These are phyloP conservation scores for Radopholus similis DNA, from an alignment of 1,140 invertebrate species.

Conservation along the genomic window DNA sequence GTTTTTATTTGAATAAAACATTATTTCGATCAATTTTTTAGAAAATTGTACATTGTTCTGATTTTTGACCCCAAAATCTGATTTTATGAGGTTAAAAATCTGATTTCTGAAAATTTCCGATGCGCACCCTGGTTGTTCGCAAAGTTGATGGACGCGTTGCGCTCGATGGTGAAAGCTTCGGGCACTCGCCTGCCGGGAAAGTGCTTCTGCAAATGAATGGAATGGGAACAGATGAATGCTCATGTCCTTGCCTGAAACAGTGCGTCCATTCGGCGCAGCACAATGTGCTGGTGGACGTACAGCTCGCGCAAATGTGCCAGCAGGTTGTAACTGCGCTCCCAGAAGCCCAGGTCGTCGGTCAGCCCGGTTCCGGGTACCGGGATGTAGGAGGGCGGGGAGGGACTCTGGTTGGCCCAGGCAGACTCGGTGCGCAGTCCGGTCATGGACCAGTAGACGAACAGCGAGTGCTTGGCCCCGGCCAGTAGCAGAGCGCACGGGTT, in stretches of 20 bases:
- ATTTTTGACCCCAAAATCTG: too few relatives aligned
- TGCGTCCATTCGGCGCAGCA: slow-evolving; percentile 47
- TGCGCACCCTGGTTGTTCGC: slow-evolving; percentile 60
- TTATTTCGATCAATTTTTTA: too few relatives aligned
- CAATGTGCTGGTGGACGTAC: slow-evolving; percentile 55
- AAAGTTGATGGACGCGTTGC: slow-evolving; percentile 58
- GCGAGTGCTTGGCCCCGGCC: slow-evolving; percentile 41
- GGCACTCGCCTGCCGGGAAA: slow-evolving; percentile 35
- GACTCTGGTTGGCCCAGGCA: slow-evolving; percentile 57
- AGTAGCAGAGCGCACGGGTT: slow-evolving; percentile 47
- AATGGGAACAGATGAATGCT: neutral
- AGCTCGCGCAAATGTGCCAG: slow-evolving; percentile 45
- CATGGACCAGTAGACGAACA: slow-evolving; percentile 60
- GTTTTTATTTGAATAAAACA: too few relatives aligned
- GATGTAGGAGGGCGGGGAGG: slow-evolving; percentile 55
- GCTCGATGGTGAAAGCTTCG: slow-evolving; percentile 48
- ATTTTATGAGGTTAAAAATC: too few relatives aligned
- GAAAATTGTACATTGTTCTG: too few relatives aligned
- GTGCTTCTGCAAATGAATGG: slow-evolving; percentile 38
- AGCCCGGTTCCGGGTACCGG: slow-evolving; percentile 58
- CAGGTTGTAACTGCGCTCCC: slow-evolving; percentile 44
- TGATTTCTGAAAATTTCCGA: too few relatives aligned
- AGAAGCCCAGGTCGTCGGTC: slow-evolving; percentile 52
- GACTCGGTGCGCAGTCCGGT: slow-evolving; percentile 57
- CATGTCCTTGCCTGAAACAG: slow-evolving; percentile 22